phyloP scores from a whole-genome alignment of 2,113 vertebrate species.

The Ornithorhynchus anatinus region DNA sequence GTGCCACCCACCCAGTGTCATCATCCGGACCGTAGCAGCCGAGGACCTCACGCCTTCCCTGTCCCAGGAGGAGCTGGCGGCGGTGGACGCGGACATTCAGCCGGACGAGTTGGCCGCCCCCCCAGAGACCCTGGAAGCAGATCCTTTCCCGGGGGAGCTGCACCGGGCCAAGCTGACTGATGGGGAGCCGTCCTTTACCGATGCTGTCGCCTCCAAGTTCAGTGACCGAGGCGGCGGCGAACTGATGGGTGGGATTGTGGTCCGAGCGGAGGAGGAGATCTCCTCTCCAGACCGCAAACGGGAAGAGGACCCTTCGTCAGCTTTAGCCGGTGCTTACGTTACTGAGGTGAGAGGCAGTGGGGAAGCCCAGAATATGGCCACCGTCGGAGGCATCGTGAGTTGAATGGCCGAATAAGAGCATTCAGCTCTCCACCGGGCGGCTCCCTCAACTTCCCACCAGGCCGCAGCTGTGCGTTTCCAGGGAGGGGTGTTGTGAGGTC shows the following conservation, averaged over 20 bases:
- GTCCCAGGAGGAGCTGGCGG: constrained; percentile 78
- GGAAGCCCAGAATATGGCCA: neutral
- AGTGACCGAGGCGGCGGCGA: constrained; percentile 72
- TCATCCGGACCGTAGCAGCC: constrained; percentile 91
- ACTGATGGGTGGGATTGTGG: constrained; percentile 74
- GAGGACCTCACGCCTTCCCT: constrained; percentile 83
- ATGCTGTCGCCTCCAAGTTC: constrained; percentile 69
- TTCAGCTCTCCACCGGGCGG: no score
- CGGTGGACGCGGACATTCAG: constrained; percentile 73
- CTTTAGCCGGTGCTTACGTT: constrained; percentile 68
- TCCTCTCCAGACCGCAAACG: constrained; percentile 66
- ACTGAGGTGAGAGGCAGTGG: constrained; percentile 69
- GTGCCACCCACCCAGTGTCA: constrained; percentile 87
- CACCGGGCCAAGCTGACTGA: constrained; percentile 69
- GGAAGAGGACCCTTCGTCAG: constrained; percentile 63
- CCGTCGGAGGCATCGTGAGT: no score
- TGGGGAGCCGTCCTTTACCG: constrained; percentile 62
- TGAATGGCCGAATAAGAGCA: no score
- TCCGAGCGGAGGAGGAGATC: constrained; percentile 65
- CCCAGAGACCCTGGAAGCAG: constrained; percentile 67
- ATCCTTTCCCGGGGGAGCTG: constrained; percentile 71
- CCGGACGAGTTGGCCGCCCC: constrained; percentile 68
- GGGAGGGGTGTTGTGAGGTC: no score
- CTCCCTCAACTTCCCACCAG: no score
- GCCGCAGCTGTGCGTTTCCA: no score